Evolutionary conservation across 2,797 vertebrate genomes (phyloP), one percentile per base, ranked within the genome.

Genomic region (Danio aesculapii): DNA sequence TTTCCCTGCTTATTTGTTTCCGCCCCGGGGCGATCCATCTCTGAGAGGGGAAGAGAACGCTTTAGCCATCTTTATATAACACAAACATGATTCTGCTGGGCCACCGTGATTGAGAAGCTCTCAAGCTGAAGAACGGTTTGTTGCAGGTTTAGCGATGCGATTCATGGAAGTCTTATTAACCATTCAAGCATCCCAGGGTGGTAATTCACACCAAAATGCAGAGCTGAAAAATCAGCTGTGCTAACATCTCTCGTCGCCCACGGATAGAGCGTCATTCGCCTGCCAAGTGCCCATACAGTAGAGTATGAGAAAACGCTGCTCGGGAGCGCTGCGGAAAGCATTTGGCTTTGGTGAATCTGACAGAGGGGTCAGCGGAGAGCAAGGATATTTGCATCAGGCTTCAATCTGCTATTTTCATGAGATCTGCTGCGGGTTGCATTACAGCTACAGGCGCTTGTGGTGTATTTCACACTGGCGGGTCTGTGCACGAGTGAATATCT

Each of bases 1-100:
- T 70, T 46, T 77, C 49, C n/a, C 50, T 75, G 19, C 52, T 49
- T 83, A 70, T 70, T 57, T 71, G 79, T 68, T 59, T 88, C 84
- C 78, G 84, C 87, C 93, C 92, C 49, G 85, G 84, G 91, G 93
- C 91, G 2, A 79, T 90, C 87, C 87, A 91, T 90, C 88, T 91
- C 6, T 47, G 39, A 75, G 63, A 14, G n/a, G 11, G 17, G 53
- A 53, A 58, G 70, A 61, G 10, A 39, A 62, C 59, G 43, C 41
- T 70, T 79, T 81, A 57, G 74, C 62, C 61, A 81, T 79, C 79
- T 75, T 83, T 81, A 84, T 67, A 81, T 67, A 83, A 75, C 59
- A 12, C 59, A 52, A 81, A 75, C 43, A 21, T 46, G 70, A 72
- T 79, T 78, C 14, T 63, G 77, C 74, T 75, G 81, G 75, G 77